Evolutionary conservation across 92 coral and sea anemone species (phyloP).

Genomic region (Epizoanthus ramosus): DNA sequence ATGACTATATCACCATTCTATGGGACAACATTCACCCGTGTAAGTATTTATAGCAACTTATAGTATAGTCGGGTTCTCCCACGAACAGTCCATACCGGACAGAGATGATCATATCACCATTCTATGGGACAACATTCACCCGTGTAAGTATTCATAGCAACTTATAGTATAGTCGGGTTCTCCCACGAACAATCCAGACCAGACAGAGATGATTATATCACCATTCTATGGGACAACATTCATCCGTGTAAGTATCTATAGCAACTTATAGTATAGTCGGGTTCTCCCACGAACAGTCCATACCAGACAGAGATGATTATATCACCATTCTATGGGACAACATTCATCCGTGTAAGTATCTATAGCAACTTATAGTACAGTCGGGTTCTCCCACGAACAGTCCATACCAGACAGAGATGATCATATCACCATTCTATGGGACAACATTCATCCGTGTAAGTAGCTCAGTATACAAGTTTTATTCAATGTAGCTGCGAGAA

Average conservation of each 20-base stretch:
- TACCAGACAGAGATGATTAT: conserved; percentile 17
- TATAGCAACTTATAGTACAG: no score
- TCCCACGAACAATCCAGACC: conserved; percentile 29
- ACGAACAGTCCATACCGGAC: conserved; percentile 15
- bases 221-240: background rate
- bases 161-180: no score
- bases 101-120: conserved; percentile 12
- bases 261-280: no score
- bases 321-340: background rate
- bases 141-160: no score
- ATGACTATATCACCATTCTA: background rate
- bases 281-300: conserved; percentile 19
- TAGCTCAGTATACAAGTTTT: background rate
- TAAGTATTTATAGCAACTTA: no score
- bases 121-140: background rate
- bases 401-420: conserved; percentile 21
- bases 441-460: background rate
- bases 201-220: conserved; percentile 10
- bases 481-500: no score
- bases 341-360: background rate
- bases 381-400: conserved; percentile 19
- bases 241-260: no score
- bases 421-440: background rate
- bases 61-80: no score
- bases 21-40: background rate